Evolutionary conservation across 2,888 invertebrate genomes (phyloP), one percentile per base, ranked within the genome.

Genomic region (Oxystoma pomonae): DNA sequence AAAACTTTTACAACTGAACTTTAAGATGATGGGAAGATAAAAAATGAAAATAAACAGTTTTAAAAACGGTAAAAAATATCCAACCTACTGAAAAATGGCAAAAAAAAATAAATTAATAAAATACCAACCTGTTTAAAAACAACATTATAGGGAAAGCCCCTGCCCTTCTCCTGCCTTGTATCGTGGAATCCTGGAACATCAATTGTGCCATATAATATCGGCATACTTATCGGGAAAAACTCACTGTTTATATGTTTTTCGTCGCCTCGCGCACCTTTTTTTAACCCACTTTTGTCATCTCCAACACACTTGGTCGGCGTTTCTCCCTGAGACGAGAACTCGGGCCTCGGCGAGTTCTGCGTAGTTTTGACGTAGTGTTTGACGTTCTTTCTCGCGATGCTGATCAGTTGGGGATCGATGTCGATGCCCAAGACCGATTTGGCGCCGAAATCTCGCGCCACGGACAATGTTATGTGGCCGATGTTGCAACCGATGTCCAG

Each of bases 401-500:
- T 82, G 69, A 98, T 91, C 69, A 99, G 84, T 71, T 89, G 88
- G 20, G 88, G 85, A 82, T 99, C 98, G 71, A 99, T 98, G 78
- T 99, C 98, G 70, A 98, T 90, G 64, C 98, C 99, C 17, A 92
- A 85, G 63, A 98, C 90, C 69, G 91, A 90, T 67, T 87, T 87
- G 1, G 98, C 96, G 49, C 87, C 85, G 71, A 94, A 89, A 73
- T 94, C 91, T 67, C 92, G 85, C 0, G 96, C 98, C 58, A 99
- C 86, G 0, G 91, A 89, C 52, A 98, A 85, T 9, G 98, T 96
- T 70, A 99, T 87, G 77, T 96, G 94, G 0, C 99, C 99, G 65
- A 95, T 92, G 81, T 99, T 99, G 81, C 98, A 99, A 16, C 99
- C 99, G 75, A 99, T 92, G 77, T 99, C 99, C 68, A 99, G 83